Evolutionary conservation across 1,140 invertebrate genomes (phyloP).

Genomic region (Gryon sp.): DNA sequence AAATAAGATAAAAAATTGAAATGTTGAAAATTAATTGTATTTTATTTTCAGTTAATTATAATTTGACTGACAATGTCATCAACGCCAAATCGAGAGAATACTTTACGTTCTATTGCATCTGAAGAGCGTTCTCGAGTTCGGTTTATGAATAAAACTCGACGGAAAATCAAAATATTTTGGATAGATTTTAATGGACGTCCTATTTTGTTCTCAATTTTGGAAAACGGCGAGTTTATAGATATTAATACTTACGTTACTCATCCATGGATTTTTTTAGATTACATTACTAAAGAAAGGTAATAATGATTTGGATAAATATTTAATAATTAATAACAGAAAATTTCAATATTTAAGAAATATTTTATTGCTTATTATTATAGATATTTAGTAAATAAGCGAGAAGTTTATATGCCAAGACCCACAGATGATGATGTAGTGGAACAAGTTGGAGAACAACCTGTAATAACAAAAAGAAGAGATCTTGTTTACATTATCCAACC

Average conservation of each 20-base stretch:
- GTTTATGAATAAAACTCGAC: slow-evolving; percentile 84
- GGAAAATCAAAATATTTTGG: slow-evolving; percentile 86
- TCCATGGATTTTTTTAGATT: slow-evolving; percentile 86
- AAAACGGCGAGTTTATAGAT: slow-evolving; percentile 80
- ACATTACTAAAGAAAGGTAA: slow-evolving; percentile 81
- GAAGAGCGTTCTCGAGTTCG: slow-evolving; percentile 80
- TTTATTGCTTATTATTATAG: slow-evolving; percentile 23
- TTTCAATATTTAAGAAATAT: too few species aligned
- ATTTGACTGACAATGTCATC: not conserved
- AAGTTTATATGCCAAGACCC: slow-evolving; percentile 35
- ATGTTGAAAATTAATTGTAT: too few species aligned
- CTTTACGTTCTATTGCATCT: not conserved
- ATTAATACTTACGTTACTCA: slow-evolving; percentile 86
- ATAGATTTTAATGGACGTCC: slow-evolving; percentile 84
- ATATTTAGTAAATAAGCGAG: slow-evolving; percentile 9
- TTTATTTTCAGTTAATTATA: not conserved
- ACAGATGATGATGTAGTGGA: not conserved
- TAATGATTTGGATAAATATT: too few species aligned
- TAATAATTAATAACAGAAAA: too few species aligned
- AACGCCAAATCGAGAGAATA: not conserved
- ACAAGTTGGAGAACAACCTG: slow-evolving; percentile 2
- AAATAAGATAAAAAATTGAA: too few species aligned
- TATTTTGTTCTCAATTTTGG: slow-evolving; percentile 81
- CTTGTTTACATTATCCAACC: slow-evolving; percentile 14
- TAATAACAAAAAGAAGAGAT: slow-evolving; percentile 7